Evolutionary conservation across 2,888 invertebrate species (phyloP).

Genomic region (Coremacera marginata): DNA sequence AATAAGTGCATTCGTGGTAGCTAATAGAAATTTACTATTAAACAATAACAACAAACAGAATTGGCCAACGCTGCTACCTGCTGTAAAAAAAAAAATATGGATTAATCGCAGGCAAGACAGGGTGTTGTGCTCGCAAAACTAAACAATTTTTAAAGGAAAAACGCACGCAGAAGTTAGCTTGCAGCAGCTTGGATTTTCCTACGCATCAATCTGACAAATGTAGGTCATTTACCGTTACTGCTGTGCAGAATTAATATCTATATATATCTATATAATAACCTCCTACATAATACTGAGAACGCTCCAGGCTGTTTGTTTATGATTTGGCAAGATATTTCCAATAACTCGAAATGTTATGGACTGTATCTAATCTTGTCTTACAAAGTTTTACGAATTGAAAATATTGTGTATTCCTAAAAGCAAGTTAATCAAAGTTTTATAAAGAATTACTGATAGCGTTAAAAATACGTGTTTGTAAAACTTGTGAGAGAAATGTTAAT

Average conservation of each 20-base stretch:
- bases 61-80: not conserved
- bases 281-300: conserved; percentile 3
- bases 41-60: no score
- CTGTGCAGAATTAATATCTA: not conserved
- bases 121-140: not conserved
- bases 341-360: no score
- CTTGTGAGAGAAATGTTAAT: no score
- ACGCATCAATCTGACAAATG: conserved; percentile 4
- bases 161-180: no score
- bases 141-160: not conserved
- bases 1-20: not conserved
- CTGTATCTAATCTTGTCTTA: no score
- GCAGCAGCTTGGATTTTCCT: not conserved
- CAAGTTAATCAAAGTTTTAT: no score
- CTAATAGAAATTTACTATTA: no score
- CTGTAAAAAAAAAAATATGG: not conserved
- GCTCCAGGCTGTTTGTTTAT: not conserved
- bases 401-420: no score
- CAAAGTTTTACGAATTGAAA: no score
- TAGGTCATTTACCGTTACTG: conserved; percentile 2
- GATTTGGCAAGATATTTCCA: no score
- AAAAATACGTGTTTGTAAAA: no score
- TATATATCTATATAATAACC: not conserved
- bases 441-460: no score
- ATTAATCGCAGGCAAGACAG: not conserved